Evolutionary conservation across 2,797 vertebrate species (phyloP), one percentile per base, ranked within the genome.

Genomic region (Champsocephalus gunnari): DNA sequence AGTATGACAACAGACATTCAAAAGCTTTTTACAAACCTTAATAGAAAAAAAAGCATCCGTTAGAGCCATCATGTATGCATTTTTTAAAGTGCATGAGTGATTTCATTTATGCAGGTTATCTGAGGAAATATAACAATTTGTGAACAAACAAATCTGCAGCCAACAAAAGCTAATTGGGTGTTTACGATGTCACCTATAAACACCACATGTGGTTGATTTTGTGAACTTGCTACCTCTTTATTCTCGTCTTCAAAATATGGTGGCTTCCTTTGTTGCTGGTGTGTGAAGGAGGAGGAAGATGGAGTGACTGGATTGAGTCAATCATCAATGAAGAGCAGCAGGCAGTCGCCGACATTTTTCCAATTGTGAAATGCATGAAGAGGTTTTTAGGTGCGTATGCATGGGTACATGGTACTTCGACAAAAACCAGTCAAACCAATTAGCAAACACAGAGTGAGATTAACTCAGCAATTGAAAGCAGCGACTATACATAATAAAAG

Each of bases 371-470:
- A 47, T 48, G 11, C 9, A 47, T 17, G 9, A 12, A 60, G 12
- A 44, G 4, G 5, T 21, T 50, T 34, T 49, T 28, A 38, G 34
- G 21, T 34, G 19, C 53, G 41, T 19, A 44, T 51, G 3, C 16
- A 24, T 49, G 13, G 47, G 45, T 63, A 63, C 21, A 32, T 47
- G 21, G 28, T 24, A 28, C 34, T 38, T 38, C 24, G 2, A 74
- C 9, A 24, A 57, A 28, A 72, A 47, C 12, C n/a, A 43, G 13
- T 9, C 11, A 28, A 14, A 13, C 9, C 13, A 43, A 49, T 24
- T 41, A 3, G 3, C n/a, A 62, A 60, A 11, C 51, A 11, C 51
- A 75, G 8, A 73, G 14, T 38, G 19, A n/a, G 72, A 78, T 48
- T 3, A 50, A 34, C 44, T 57, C 9, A 66, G 49, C 56, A 59